Base-by-base conservation (phyloP, 92 coral and sea anemone genomes). In the Porites rus region DNA sequence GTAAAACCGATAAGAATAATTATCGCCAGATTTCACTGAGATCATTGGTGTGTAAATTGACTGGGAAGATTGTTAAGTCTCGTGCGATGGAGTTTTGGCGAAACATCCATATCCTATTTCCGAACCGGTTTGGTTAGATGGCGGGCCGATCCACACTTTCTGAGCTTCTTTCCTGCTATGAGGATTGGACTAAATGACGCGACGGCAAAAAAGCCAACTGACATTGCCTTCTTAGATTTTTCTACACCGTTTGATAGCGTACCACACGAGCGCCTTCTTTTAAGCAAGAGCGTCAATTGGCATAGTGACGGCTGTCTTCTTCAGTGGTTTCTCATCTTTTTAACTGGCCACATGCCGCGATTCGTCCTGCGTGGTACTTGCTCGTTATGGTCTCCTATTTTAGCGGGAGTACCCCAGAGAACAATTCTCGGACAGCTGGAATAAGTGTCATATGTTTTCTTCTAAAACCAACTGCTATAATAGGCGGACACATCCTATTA, bases 11-110 rank as follows among this genome's bases (percentile, higher is more conserved):
- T 28, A 28, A 28, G 31, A 21, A 17, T 22, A 60, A 16, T 51
- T 69, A 38, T 38, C 46, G 46, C 46, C 46, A 38, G 6, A 38
- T 38, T 38, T 38, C 46, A 38, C 2, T 38, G 20, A 81, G 61
- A 17, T 69, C 69, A 25, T 50, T 69, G 22, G 60, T 69, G 9
- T 46, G 19, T 7, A 69, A 81, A 14, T 43, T 81, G 16, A 13
- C 67, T 20, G 1, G 20, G 53, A 65, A 67, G 18, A 81, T 81
- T 21, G 46, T 81, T 69, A 59, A 60, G 10, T 21, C 50, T 12
- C 69, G 79, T 66, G 3, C 2, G 17, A 54, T 81, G 18, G 17
- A 81, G 9, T 69, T 81, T 69, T 81, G 86, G 80, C 67, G 67
- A 63, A 63, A 63, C 67, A 63, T 63, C 17, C 17, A 63, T 63